These are phyloP conservation scores for Xestia ashworthii DNA, from an alignment of 2,888 invertebrate species.

Conservation along the genomic window DNA sequence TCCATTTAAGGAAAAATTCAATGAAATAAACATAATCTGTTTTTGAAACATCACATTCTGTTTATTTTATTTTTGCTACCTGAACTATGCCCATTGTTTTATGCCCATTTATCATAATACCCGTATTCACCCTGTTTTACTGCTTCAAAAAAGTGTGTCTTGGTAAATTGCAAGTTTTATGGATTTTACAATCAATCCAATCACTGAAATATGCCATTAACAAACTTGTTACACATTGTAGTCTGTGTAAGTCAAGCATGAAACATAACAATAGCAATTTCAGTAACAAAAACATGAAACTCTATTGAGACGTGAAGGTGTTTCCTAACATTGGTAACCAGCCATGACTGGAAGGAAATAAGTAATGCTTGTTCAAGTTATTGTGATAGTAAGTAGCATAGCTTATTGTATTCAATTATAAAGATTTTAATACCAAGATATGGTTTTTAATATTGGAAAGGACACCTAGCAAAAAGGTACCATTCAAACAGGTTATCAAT, in stretches of 20 bases:
- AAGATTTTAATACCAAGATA: neutral
- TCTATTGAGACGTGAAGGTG: slow-evolving; percentile 48
- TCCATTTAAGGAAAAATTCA: neutral
- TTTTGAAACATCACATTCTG: no score
- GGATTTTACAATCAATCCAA: neutral
- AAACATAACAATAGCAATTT: slow-evolving; percentile 54
- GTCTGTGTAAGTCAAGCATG: slow-evolving; percentile 49
- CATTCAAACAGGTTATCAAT: neutral
- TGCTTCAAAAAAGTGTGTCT: neutral
- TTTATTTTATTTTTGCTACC: no score
- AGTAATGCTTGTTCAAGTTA: neutral
- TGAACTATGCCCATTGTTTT: neutral
- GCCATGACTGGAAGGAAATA: slow-evolving; percentile 49
- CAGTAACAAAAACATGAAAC: slow-evolving; percentile 50
- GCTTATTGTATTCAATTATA: neutral
- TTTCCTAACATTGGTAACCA: slow-evolving; percentile 55
- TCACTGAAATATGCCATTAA: slow-evolving; percentile 9
- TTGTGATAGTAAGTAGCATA: neutral
- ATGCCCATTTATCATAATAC: neutral
- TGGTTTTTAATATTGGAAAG: neutral
- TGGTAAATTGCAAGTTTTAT: neutral
- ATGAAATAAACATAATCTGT: neutral
- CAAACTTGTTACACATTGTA: slow-evolving; percentile 17
- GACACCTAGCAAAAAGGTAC: neutral
- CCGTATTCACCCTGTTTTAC: neutral